Conservation (phyloP, 2,888 invertebrate genomes). For the Gerris lacustris region DNA sequence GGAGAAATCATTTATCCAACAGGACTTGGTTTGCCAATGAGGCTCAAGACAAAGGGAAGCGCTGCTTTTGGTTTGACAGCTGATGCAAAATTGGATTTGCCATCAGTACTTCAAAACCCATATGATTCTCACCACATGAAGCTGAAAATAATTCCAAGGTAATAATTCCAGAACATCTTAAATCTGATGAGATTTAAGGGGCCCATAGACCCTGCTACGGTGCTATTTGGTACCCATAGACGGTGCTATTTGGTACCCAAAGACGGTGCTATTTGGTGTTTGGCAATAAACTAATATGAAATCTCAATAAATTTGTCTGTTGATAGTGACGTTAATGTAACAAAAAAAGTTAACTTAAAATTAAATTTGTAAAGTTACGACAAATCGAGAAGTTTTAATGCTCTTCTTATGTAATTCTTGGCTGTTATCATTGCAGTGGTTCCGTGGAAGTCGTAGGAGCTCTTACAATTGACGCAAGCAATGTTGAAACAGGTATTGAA, state of each 20-base stretch:
- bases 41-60: constrained; percentile 60
- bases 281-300: no score
- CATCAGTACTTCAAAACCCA: constrained; percentile 48
- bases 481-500: constrained; percentile 61
- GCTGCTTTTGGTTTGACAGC: constrained; percentile 61
- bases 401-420: no score
- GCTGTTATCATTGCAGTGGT: constrained; percentile 38
- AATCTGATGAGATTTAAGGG: no score
- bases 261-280: no score
- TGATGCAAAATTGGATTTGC: constrained; percentile 60
- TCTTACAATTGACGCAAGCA: constrained; percentile 53
- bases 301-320: no score
- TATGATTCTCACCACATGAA: constrained; percentile 51
- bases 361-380: no score
- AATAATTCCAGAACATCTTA: constrained; percentile 1
- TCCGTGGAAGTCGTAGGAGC: constrained; percentile 51
- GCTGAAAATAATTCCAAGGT: constrained; percentile 60
- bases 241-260: no score
- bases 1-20: constrained; percentile 72
- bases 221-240: no score
- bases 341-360: no score
- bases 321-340: no score
- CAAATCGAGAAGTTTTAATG: no score
- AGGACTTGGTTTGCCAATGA: constrained; percentile 66
- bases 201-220: no score